Conservation (phyloP, 2,797 vertebrate species). For the Lycodopsis pacificus region DNA sequence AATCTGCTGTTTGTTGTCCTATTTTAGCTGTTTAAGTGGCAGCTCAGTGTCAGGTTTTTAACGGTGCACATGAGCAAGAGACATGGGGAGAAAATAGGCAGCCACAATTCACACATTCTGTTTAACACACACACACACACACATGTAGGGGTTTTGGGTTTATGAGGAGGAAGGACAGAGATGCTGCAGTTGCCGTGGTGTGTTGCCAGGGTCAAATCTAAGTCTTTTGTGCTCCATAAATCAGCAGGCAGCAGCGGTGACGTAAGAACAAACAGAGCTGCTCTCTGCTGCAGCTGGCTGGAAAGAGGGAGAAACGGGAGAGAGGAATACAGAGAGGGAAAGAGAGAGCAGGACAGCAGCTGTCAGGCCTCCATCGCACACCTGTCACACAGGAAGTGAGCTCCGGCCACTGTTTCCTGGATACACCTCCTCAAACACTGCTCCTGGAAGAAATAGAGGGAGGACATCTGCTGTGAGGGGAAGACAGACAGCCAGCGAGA, state of each 20-base stretch:
- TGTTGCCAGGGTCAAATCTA: slow-evolving; percentile 78
- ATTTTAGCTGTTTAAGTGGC: slow-evolving; percentile 68
- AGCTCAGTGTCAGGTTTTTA: slow-evolving; percentile 66
- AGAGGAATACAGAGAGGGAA: slow-evolving; percentile 73
- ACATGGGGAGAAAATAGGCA: slow-evolving; percentile 27
- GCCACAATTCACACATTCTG: slow-evolving; percentile 35
- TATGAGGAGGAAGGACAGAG: slow-evolving; percentile 44
- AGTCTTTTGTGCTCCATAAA: slow-evolving; percentile 86
- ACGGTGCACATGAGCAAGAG: slow-evolving; percentile 24
- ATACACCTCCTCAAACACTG: slow-evolving; percentile 85
- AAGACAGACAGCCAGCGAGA: slow-evolving; percentile 43
- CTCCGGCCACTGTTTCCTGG: slow-evolving; percentile 85
- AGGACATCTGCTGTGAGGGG: slow-evolving; percentile 65
- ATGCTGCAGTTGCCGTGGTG: slow-evolving; percentile 62
- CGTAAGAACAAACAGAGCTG: slow-evolving; percentile 83
- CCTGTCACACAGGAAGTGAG: slow-evolving; percentile 89
- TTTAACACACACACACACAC: slow-evolving; percentile 34
- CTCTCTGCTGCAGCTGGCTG: slow-evolving; percentile 84
- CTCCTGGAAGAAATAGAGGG: slow-evolving; percentile 70
- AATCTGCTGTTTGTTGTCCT: slow-evolving; percentile 77
- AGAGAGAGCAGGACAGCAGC: slow-evolving; percentile 85
- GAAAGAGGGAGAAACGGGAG: slow-evolving; percentile 76
- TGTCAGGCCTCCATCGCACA: slow-evolving; percentile 84
- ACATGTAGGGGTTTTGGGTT: slow-evolving; percentile 32
- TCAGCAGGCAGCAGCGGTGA: slow-evolving; percentile 80